Conservation (phyloP, 2,888 invertebrate genomes). For the Drosophila eohydei region DNA sequence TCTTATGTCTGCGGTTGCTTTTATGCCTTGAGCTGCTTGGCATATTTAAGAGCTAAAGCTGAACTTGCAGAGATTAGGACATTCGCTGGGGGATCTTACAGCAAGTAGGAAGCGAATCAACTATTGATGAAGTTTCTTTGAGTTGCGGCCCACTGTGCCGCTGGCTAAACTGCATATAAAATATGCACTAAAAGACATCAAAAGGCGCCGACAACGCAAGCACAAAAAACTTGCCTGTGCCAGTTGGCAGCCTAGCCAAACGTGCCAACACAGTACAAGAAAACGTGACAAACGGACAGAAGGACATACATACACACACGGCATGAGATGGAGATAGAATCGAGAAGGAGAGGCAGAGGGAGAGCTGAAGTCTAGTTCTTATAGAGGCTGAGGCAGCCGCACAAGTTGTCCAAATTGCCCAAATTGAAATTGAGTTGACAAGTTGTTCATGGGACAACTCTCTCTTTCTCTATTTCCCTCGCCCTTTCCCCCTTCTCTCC, state of each 20-base stretch:
- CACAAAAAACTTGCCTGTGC: slow-evolving; percentile 68
- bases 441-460: slow-evolving; percentile 60
- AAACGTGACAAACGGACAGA: slow-evolving; percentile 60
- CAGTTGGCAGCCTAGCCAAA: slow-evolving; percentile 64
- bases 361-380: slow-evolving; percentile 21
- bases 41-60: not conserved
- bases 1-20: not conserved
- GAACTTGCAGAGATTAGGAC: slow-evolving; percentile 3
- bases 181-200: slow-evolving; percentile 76
- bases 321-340: slow-evolving; percentile 8
- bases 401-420: slow-evolving; percentile 80
- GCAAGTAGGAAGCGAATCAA: slow-evolving; percentile 2
- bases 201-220: slow-evolving; percentile 67
- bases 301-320: slow-evolving; percentile 8
- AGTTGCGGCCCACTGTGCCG: slow-evolving; percentile 58
- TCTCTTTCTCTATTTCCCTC: too few relatives aligned
- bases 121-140: slow-evolving; percentile 20
- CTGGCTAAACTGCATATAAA: slow-evolving; percentile 77
- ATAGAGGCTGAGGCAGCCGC: slow-evolving; percentile 56
- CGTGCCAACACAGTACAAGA: slow-evolving; percentile 70
- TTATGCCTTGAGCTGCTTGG: not conserved
- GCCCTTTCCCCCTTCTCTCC: not conserved
- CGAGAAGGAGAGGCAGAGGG: not conserved
- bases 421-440: slow-evolving; percentile 81
- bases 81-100: not conserved